Percentiles rank a stretch among this genome's conserved stretches.
These are phyloP conservation scores for Cataglyphis albicans DNA, from an alignment of 2,888 invertebrate genomes.

Conservation along the genomic window DNA sequence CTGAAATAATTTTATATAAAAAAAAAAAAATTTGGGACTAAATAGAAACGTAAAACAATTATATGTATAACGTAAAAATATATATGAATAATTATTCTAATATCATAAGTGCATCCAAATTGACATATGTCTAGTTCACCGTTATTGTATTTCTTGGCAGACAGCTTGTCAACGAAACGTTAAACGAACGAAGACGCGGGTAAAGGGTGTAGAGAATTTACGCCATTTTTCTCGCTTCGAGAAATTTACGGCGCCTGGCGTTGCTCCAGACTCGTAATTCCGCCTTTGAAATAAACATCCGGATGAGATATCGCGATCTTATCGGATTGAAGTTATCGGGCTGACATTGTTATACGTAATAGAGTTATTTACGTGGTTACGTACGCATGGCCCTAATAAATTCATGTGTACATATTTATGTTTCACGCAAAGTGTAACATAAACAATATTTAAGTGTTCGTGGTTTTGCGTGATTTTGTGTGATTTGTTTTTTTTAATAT, in stretches of 20 bases:
- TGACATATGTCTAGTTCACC: slow-evolving; percentile 38
- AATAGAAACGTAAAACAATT: background rate
- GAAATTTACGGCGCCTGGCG: slow-evolving; percentile 84
- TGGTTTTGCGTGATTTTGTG: background rate
- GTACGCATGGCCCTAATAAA: slow-evolving; percentile 55
- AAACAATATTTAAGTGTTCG: background rate
- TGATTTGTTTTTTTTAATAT: background rate
- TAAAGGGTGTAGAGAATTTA: slow-evolving; percentile 78
- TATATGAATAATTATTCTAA: background rate
- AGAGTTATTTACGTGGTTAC: slow-evolving; percentile 70
- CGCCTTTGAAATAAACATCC: slow-evolving; percentile 83
- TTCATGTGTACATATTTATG: slow-evolving; percentile 36
- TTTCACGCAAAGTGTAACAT: slow-evolving; percentile 14
- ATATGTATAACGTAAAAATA: too few species aligned
- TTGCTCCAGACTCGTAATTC: slow-evolving; percentile 84
- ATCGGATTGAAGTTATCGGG: slow-evolving; percentile 77
- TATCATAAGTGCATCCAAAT: slow-evolving; percentile 22
- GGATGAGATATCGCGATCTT: slow-evolving; percentile 78
- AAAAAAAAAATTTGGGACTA: background rate
- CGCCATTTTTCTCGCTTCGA: slow-evolving; percentile 84
- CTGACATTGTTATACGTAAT: slow-evolving; percentile 71
- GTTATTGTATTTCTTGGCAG: slow-evolving; percentile 64
- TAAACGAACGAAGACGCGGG: slow-evolving; percentile 66
- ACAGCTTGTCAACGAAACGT: slow-evolving; percentile 76
- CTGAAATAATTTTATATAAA: background rate